Evolutionary conservation across 2,113 vertebrate species (phyloP), one percentile per base, ranked within the genome.

Genomic region (Uria aalge): DNA sequence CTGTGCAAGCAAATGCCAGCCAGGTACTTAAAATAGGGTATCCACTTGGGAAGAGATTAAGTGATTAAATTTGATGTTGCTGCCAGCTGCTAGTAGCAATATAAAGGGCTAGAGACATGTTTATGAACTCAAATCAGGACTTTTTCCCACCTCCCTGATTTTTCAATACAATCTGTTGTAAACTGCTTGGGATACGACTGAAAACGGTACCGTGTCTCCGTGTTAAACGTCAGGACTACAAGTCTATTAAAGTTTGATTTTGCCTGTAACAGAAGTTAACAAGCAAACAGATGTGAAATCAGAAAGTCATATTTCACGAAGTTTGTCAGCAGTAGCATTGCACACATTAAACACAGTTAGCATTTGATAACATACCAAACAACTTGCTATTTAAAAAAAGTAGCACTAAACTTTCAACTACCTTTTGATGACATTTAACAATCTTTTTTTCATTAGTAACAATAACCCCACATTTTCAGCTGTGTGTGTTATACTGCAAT

Each of bases 1-100:
- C 90, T 94, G 88, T 48, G 75, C 64, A 96, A 96, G 94, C 94
- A 97, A 96, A 97, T 97, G 92, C 91, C 93, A 92, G 38, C 9
- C 72, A 83, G 43, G 63, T 64, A 92, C 93, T 95, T 96, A 96
- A 96, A 97, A 97, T 91, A 96, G 92, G 73, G 59, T 95, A 89
- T 73, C 73, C 95, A 95, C 80, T 91, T 91, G 97, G 90, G 95
- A 97, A 78, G 88, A 96, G 94, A 97, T 96, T 91, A 97, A 96
- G 87, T 83, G 91, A 97, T 94, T 91, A 96, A 90, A 29, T 53
- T 34, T 59, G 74, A 62, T 64, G 59, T 21, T 71, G 36, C 56
- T 94, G 94, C 93, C 92, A 97, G 96, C 86, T 96, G 97, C 94
- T 81, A 95, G 59, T 5, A 89, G 78, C 48, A 69, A 85, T 92